Conservation (phyloP, 2,797 vertebrate genomes). For the Oryzias sinensis region DNA sequence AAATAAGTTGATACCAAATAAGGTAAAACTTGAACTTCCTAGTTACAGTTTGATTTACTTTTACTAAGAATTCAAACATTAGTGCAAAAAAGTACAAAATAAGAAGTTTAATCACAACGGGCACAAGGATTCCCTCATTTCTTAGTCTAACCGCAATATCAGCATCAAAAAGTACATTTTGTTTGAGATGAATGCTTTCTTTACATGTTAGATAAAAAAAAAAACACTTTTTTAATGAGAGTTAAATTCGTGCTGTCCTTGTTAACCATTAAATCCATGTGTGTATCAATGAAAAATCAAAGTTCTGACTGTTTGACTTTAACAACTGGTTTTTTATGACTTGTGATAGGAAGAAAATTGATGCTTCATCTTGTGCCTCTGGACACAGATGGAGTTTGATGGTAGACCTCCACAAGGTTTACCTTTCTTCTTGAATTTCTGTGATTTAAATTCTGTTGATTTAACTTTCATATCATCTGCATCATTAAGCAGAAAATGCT, state of each 20-base stretch:
- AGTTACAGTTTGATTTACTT: too few relatives aligned
- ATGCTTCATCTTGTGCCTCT: slow-evolving; percentile 99
- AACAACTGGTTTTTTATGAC: slow-evolving; percentile 99
- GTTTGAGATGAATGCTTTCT: too few relatives aligned
- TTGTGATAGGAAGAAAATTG: slow-evolving; percentile 99
- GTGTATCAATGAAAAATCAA: slow-evolving; percentile 82
- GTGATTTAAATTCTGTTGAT: slow-evolving; percentile 99
- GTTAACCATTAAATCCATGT: slow-evolving; percentile 33
- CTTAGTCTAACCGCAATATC: too few relatives aligned
- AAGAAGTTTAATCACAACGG: too few relatives aligned
- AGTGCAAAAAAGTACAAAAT: too few relatives aligned
- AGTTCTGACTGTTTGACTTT: slow-evolving; percentile 99
- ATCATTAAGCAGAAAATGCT: slow-evolving; percentile 92
- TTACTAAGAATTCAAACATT: too few relatives aligned
- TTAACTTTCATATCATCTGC: slow-evolving; percentile 98
- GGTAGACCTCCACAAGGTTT: slow-evolving; percentile 99
- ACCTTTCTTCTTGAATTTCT: slow-evolving; percentile 97
- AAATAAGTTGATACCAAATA: too few relatives aligned
- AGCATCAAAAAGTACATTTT: too few relatives aligned
- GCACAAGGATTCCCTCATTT: too few relatives aligned
- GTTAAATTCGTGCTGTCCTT: slow-evolving; percentile 88
- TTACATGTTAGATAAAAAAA: too few relatives aligned
- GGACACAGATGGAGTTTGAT: slow-evolving; percentile 99
- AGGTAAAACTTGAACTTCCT: too few relatives aligned
- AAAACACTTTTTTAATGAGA: slow-evolving; percentile 60